These are phyloP conservation scores for Leptestheria dahalacensis DNA, from an alignment of 1,140 invertebrate genomes.

Conservation along the genomic window DNA sequence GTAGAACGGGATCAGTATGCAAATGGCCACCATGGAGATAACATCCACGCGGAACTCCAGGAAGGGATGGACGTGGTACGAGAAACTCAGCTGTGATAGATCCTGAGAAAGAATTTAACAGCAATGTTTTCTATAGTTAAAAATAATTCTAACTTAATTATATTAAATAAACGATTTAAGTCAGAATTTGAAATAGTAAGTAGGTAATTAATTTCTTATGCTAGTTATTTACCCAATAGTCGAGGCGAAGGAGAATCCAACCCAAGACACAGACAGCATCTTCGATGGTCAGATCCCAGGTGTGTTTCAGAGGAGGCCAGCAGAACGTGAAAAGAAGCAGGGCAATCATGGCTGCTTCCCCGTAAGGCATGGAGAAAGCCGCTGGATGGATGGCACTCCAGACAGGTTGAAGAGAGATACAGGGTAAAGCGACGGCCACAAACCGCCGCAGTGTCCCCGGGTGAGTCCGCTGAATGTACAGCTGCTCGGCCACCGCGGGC, in stretches of 20 bases:
- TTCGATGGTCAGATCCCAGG: background rate
- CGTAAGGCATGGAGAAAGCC: background rate
- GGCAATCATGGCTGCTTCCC: slow-evolving; percentile 5
- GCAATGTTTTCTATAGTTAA: background rate
- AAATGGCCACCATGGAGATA: background rate
- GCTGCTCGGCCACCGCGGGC: slow-evolving; percentile 1
- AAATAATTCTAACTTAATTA: too few relatives aligned
- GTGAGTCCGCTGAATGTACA: background rate
- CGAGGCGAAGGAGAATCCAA: slow-evolving; percentile 8
- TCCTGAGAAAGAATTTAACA: background rate
- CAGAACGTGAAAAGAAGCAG: slow-evolving; percentile 4
- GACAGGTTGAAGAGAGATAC: slow-evolving; percentile 9
- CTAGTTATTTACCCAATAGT: background rate
- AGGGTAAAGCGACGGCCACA: background rate
- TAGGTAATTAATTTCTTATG: too few relatives aligned
- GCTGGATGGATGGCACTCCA: background rate
- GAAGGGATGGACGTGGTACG: background rate
- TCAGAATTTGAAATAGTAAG: too few relatives aligned
- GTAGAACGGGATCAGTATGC: background rate
- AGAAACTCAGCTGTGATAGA: background rate
- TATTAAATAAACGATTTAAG: too few relatives aligned
- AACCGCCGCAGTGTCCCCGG: slow-evolving; percentile 1
- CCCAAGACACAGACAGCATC: slow-evolving; percentile 1
- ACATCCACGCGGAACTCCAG: background rate
- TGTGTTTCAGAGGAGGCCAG: background rate